Base-by-base conservation (phyloP, 1,140 invertebrate species). In the Eriocheir sinensis region DNA sequence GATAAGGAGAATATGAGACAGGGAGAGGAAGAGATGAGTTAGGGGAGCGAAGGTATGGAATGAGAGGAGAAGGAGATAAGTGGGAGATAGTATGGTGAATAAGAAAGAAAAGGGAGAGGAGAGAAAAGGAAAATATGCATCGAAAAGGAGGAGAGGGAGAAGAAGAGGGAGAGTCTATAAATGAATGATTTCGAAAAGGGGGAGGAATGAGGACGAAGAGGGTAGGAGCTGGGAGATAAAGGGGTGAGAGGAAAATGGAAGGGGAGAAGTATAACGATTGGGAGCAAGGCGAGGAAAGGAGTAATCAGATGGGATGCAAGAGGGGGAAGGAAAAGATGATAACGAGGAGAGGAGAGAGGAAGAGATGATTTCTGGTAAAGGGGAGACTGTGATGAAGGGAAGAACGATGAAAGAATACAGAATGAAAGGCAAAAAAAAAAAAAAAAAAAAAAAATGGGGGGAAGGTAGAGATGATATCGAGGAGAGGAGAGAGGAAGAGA, bases 31-130 rank as follows among this genome's bases (percentile, higher is more conserved):
- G 3, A 72, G 53, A 44, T 32, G 17, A 27, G 60, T 9, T 12
- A 91, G 48, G 34, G 15, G 34, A 30, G 72, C 27, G 38, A 81
- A 21, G 30, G 17, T 21, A 30, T 6, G n/a, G 79, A 85, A 79
- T 30, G 41, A 30, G 80, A 83, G 91, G 2, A 34, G 53, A 34
- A 91, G 89, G 53, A 34, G 40, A 72, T 32, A 44, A 60, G 89
- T 27, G 44, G 36, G 89, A 60, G 34, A 34, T 27, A 41, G 40
- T 36, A n/a, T 27, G 40, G 88, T 6, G 41, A 32, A 32, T 27
- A 41, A 89, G 34, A 27, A 27, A 32, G 88, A 41, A 41, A 32
- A 32, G 40, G 36, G 48, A 30, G 44, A 53, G 85, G 85, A 88
- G 85, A 88, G 85, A 88, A 38, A 40, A 38, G 15, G n/a, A 88